Evolutionary conservation across 2,888 invertebrate genomes (phyloP).

Genomic region (Andrena marginata): DNA sequence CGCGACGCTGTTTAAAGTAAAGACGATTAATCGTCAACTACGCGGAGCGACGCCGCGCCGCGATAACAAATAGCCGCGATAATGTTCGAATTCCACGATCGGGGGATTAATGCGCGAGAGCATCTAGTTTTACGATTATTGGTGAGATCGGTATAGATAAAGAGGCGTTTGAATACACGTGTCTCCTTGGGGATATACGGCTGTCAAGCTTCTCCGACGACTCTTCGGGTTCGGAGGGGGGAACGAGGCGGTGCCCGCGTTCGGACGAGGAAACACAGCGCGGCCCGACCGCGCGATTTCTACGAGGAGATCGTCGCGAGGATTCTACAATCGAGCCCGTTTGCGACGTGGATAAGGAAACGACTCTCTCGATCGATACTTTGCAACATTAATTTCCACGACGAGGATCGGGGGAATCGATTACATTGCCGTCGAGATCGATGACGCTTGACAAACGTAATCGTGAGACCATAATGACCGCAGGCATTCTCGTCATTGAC

Average conservation of each 20-base stretch:
- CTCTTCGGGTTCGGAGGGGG: neutral
- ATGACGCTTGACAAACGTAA: neutral
- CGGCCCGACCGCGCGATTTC: constrained; percentile 1
- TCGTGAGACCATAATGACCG: neutral
- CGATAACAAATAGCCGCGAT: neutral
- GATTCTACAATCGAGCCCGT: neutral
- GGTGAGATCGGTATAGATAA: neutral
- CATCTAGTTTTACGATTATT: neutral
- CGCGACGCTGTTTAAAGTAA: too few relatives aligned
- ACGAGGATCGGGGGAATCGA: neutral
- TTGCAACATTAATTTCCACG: constrained; percentile 12
- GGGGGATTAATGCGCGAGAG: too few relatives aligned
- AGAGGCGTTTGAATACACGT: constrained; percentile 22
- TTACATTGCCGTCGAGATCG: neutral
- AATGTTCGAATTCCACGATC: too few relatives aligned
- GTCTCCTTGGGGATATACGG: neutral
- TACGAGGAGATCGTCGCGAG: neutral
- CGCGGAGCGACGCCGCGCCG: neutral
- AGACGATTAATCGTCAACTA: too few relatives aligned
- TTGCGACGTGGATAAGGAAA: neutral
- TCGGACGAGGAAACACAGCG: neutral
- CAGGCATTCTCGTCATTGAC: neutral
- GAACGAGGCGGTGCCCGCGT: neutral
- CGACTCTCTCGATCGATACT: neutral
- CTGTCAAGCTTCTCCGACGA: constrained; percentile 10